phyloP scores from a whole-genome alignment of 1,140 invertebrate genomes.

The Samia ricini region DNA sequence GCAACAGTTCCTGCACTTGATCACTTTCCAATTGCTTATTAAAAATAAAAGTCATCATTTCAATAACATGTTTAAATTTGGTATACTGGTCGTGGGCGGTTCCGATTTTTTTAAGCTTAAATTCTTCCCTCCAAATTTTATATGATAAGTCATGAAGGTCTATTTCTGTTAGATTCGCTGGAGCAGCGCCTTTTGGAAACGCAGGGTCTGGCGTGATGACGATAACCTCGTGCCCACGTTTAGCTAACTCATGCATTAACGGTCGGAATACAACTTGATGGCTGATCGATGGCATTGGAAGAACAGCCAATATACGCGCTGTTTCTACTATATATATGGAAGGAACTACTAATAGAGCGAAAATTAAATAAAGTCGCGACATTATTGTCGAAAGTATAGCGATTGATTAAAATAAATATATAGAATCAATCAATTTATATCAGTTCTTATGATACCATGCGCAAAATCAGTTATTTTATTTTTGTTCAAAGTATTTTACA shows the following conservation, averaged over 20 bases:
- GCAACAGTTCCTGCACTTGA: slow-evolving; percentile 40
- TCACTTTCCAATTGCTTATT: slow-evolving; percentile 30
- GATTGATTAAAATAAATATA: too few species aligned
- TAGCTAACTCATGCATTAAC: slow-evolving; percentile 8
- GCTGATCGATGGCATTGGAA: slow-evolving; percentile 2
- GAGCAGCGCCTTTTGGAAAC: slow-evolving; percentile 15
- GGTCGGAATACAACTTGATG: too few species aligned
- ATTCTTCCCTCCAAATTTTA: neutral
- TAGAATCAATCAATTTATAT: too few species aligned
- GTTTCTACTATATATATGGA: neutral
- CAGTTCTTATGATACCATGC: too few species aligned
- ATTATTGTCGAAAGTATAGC: too few species aligned
- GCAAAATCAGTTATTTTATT: too few species aligned
- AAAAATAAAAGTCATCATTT: slow-evolving; percentile 11
- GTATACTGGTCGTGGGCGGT: neutral
- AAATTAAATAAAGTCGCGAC: too few species aligned
- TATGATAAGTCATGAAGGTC: slow-evolving; percentile 33
- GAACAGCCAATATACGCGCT: neutral
- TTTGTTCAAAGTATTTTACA: too few species aligned
- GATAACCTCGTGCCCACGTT: slow-evolving; percentile 22
- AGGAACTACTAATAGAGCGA: too few species aligned
- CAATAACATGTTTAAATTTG: neutral
- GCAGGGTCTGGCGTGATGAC: slow-evolving; percentile 23
- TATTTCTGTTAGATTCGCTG: slow-evolving; percentile 26
- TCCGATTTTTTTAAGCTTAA: neutral